Base-by-base conservation (phyloP, 2,888 invertebrate genomes). In the Andrena marginata region DNA sequence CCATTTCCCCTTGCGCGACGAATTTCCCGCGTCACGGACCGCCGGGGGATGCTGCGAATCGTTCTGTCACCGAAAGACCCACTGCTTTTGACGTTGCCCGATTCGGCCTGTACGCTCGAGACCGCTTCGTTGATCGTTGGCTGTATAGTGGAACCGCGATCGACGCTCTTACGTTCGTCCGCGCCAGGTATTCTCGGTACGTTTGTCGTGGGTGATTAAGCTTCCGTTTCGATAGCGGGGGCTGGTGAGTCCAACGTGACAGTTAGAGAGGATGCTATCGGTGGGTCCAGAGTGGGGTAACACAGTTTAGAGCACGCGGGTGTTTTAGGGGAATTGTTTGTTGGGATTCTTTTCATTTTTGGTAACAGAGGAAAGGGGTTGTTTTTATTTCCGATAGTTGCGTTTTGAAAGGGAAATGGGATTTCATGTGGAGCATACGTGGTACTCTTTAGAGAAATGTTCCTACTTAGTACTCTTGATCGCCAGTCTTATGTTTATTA, bases 41-140 rank as follows among this genome's bases (percentile, higher is more conserved):
- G 84, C 64, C 77, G 69, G 63, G 77, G 72, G 81, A 87, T 77
- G 60, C 80, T 71, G 77, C 80, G 77, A 85, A 77, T 87, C 77
- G 85, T 77, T 72, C 82, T 77, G 77, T 82, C 82, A 56, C 59
- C 16, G 82, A 82, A 77, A 82, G 77, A 82, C 73, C 82, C 68
- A 60, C 71, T 82, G 82, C 26, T 33, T 82, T 77, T 82, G 63
- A 82, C 82, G 68, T 80, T 72, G 64, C 71, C 82, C 67, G 71
- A 64, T 26, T 56, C 56, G 10, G 33, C 67, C 60, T 73, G 67
- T 35, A 73, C 64, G 59, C 63, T 42, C 64, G 68, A 59, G 42
- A 49, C 54, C 56, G 76, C 62, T n/a, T 70, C 70, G 62, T 42
- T 35, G 56, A 70, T 69, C 56, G 56, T 49, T 16, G 69, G 54